Conservation (phyloP, 2,113 vertebrate genomes). For the Scalopus aquaticus region DNA sequence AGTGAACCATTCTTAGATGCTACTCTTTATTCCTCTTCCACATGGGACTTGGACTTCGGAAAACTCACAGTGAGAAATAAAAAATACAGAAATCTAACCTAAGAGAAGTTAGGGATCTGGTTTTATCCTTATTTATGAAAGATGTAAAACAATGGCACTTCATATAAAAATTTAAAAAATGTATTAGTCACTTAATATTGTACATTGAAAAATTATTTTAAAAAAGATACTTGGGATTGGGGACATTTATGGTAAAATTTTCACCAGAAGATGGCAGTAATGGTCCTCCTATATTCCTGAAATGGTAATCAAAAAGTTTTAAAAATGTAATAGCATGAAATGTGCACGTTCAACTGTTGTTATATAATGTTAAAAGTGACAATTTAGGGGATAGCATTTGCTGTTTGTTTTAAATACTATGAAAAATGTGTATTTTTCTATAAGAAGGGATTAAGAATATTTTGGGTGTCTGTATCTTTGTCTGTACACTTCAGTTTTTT, state of each 20-base stretch:
- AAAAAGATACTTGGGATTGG: slow-evolving; percentile 42
- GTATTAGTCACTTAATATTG: slow-evolving; percentile 53
- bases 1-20: slow-evolving; percentile 16
- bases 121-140: slow-evolving; percentile 25
- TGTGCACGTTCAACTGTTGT: slow-evolving; percentile 46
- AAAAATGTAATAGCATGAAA: slow-evolving; percentile 68
- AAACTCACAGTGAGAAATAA: not conserved
- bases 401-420: slow-evolving; percentile 73
- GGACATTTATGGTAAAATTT: slow-evolving; percentile 13
- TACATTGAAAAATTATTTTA: slow-evolving; percentile 66
- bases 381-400: slow-evolving; percentile 43
- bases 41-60: not conserved
- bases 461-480: slow-evolving; percentile 83
- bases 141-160: no score
- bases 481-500: slow-evolving; percentile 83
- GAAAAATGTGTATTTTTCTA: slow-evolving; percentile 72
- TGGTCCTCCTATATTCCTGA: slow-evolving; percentile 54
- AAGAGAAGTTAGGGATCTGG: not conserved
- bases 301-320: slow-evolving; percentile 72
- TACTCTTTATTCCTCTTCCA: not conserved
- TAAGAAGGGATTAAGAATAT: slow-evolving; percentile 82
- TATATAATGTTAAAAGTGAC: slow-evolving; percentile 58
- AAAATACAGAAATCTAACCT: slow-evolving; percentile 7
- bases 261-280: slow-evolving; percentile 69
- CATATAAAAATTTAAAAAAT: not conserved